A percentile compares a stretch with the other conserved stretches of the same genome.
Evolutionary conservation across 2,797 vertebrate species (phyloP).

Genomic region (Helostoma temminkii): DNA sequence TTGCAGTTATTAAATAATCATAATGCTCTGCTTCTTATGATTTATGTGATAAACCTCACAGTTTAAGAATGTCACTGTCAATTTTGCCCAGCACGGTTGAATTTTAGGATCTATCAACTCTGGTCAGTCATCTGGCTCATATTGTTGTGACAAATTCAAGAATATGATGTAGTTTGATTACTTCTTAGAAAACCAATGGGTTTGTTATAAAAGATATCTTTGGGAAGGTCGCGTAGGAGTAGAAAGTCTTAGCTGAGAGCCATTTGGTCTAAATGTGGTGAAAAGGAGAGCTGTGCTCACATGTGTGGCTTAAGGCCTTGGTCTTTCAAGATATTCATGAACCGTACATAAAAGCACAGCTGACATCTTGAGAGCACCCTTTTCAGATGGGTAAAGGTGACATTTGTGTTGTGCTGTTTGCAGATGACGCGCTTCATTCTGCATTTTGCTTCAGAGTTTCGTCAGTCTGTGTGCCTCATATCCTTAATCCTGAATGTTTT

Average conservation of each 20-base stretch:
- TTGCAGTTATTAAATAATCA: conserved; percentile 16
- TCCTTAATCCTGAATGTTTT: too few relatives aligned
- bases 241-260: not conserved
- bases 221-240: not conserved
- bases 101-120: not conserved
- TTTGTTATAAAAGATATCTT: not conserved
- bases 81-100: not conserved
- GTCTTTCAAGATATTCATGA: not conserved
- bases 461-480: not conserved
- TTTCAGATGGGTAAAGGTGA: not conserved
- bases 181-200: not conserved
- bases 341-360: too few relatives aligned
- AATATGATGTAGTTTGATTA: not conserved
- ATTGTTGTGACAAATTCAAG: not conserved
- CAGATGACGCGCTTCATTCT: not conserved
- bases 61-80: not conserved
- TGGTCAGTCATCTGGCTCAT: too few relatives aligned
- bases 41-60: not conserved
- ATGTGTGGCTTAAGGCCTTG: conserved; percentile 6
- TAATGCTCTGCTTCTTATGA: not conserved
- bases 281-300: not conserved
- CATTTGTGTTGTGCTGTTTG: not conserved
- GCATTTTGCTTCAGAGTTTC: too few relatives aligned
- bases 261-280: not conserved
- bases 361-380: not conserved